Percentiles rank a stretch among this genome's conserved stretches.
Evolutionary conservation across 1,140 invertebrate genomes (phyloP).

Genomic region (Trichonephila clavata): DNA sequence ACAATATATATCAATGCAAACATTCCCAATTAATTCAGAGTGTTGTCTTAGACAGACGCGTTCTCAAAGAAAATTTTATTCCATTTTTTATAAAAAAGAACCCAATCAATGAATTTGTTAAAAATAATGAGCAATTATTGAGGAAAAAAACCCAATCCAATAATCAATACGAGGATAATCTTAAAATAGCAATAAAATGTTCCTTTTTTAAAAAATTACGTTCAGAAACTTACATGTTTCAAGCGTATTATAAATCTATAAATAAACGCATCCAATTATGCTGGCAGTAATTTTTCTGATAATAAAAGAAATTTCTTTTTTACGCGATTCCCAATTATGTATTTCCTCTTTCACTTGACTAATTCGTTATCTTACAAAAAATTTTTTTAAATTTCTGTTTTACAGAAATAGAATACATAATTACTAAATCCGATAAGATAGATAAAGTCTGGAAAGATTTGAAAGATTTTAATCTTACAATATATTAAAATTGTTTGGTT

Average conservation of each 20-base stretch:
- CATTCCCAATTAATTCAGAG: neutral
- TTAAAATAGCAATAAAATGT: neutral
- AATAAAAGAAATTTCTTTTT: no score
- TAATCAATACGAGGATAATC: neutral
- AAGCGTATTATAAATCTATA: neutral
- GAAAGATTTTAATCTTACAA: no score
- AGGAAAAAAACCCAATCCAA: neutral
- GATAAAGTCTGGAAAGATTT: no score
- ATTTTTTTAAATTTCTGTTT: no score
- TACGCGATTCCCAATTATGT: no score
- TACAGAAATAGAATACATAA: no score
- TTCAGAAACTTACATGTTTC: neutral
- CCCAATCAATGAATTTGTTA: neutral
- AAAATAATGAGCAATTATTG: slow-evolving; percentile 27
- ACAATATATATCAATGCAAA: neutral
- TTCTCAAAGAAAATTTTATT: neutral
- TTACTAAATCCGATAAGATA: no score
- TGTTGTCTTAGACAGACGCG: neutral
- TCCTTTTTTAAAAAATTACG: neutral
- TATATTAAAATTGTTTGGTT: no score
- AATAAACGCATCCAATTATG: neutral
- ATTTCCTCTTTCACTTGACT: no score
- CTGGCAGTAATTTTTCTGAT: no score
- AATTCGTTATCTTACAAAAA: no score
- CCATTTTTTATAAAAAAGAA: neutral